Evolutionary conservation across 1,140 invertebrate genomes (phyloP), one percentile per base, ranked within the genome.

Genomic region (Temnothorax longispinosus): DNA sequence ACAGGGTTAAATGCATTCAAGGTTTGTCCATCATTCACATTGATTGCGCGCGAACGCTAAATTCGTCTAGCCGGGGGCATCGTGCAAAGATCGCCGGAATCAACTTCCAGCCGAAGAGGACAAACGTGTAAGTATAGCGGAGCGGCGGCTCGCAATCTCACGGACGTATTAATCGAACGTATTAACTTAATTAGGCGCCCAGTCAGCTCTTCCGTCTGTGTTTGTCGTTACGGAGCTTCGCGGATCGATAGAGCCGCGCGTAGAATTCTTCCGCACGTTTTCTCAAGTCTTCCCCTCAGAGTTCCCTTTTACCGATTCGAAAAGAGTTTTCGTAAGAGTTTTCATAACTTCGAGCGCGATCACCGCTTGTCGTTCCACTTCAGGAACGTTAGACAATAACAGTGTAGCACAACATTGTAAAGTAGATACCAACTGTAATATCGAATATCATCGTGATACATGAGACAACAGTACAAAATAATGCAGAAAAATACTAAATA

Each of bases 141-240:
- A 47, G 41, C 67, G 35, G 35, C 18, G 6, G 21, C 18, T 41
- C 32, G 78, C 75, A 41, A 90, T 90, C 67, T 58, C 87, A 78
- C 88, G 76, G 75, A 82, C 64, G 50, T 87, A 89, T 89, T 90
- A 90, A 89, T 90, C 87, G 80, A 75, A 81, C 82, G 47, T 86
- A 89, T 90, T 89, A 90, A 90, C 52, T 85, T 90, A 90, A 90
- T 90, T 87, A 90, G 85, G 47, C 80, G 58, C 18, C 11, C 32
- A 67, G 52, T 81, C 65, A 60, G 78, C 41, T 60, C 41, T 71
- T 44, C 56, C 38, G 41, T 44, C 13, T 60, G 64, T 82, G 32
- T 72, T 87, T 62, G 77, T n/a, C 35, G 78, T 82, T 56, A 27
- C 65, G 35, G 44, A 62, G 27, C 41, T 71, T 18, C 44, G 74